Conservation (phyloP, 2,797 vertebrate species). For the Oreochromis mossambicus region DNA sequence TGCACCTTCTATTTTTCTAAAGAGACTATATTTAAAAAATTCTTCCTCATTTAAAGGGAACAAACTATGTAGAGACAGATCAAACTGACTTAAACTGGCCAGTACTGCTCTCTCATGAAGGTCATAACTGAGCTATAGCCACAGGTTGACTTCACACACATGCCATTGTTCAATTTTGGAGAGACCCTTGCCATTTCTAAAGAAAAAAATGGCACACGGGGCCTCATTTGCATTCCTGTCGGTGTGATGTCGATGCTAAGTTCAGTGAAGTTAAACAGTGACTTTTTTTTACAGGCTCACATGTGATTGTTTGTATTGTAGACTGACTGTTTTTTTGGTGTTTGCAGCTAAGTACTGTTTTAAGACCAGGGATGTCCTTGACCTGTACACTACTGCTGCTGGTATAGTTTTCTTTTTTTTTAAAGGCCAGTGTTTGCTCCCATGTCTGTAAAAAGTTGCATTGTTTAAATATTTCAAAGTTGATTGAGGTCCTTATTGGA, state of each 20-base stretch:
- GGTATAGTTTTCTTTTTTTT: not conserved
- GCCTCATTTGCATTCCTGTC: constrained; percentile 35
- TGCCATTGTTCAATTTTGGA: not conserved
- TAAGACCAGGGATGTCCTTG: not conserved
- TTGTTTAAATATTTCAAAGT: not conserved
- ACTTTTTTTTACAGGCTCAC: not conserved
- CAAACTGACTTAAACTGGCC: not conserved
- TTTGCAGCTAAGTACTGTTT: not conserved
- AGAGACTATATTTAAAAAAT: not conserved
- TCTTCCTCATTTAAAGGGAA: constrained; percentile 25
- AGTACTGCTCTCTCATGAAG: not conserved
- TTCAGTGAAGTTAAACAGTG: not conserved
- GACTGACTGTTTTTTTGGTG: not conserved
- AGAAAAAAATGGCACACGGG: not conserved
- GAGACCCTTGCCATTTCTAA: not conserved
- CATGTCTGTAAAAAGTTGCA: not conserved
- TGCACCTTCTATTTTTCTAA: constrained; percentile 55
- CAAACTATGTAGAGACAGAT: not conserved
- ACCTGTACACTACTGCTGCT: not conserved
- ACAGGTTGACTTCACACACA: not conserved
- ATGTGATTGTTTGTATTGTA: not conserved
- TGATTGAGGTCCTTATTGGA: not conserved
- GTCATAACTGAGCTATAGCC: not conserved
- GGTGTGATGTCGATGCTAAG: not conserved
- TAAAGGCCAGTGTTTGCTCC: not conserved